Evolutionary conservation across 2,888 invertebrate species (phyloP).

Genomic region (Pheosia tremula): DNA sequence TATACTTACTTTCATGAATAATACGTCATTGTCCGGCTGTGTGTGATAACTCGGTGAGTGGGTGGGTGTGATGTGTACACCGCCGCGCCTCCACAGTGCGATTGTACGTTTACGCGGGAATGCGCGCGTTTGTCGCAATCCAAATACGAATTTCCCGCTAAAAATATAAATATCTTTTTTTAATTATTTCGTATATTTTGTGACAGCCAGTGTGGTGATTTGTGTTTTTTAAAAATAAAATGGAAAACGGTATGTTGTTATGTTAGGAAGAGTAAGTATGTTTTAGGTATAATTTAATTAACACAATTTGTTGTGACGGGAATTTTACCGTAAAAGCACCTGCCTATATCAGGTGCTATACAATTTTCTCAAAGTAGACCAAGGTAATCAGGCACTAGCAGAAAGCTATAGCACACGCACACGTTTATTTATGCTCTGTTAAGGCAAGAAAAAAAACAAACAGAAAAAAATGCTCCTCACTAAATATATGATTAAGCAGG

Average conservation of each 20-base stretch:
- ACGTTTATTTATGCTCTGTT: no score
- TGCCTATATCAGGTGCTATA: no score
- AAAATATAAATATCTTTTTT: conserved; percentile 11
- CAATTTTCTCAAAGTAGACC: conserved; percentile 12
- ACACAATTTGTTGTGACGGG: neutral
- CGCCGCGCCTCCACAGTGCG: conserved; percentile 65
- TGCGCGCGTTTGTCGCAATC: conserved; percentile 41
- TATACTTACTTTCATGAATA: conserved; percentile 20
- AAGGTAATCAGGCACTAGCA: conserved; percentile 24
- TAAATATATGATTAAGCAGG: no score
- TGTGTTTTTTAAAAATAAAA: conserved; percentile 28
- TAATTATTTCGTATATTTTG: conserved; percentile 21
- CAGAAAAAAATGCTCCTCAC: no score
- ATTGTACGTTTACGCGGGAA: conserved; percentile 41
- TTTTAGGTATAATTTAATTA: conserved; percentile 6
- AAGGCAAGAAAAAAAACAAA: no score
- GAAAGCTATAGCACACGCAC: no score
- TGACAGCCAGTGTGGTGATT: conserved; percentile 32
- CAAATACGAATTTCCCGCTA: conserved; percentile 38
- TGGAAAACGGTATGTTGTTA: conserved; percentile 48
- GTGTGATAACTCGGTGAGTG: conserved; percentile 53
- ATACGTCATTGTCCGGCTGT: conserved; percentile 41
- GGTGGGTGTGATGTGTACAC: conserved; percentile 43
- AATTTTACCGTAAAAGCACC: neutral
- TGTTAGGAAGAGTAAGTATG: no score